Base-by-base conservation (phyloP, 2,888 invertebrate species). In the Pyrrhia umbra region DNA sequence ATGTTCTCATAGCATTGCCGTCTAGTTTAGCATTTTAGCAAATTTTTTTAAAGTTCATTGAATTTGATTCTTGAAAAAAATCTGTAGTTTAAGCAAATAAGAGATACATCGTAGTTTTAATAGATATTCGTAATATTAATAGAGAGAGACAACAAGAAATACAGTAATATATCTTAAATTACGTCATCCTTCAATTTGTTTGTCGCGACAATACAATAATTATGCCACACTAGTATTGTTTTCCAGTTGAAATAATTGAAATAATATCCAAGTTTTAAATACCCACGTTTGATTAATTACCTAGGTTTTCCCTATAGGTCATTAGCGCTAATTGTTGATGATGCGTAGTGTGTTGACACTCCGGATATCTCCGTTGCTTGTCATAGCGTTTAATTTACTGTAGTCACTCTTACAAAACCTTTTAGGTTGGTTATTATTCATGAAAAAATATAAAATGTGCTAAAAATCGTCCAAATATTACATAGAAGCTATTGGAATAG, bases 1-100 rank as follows among this genome's bases (percentile, higher is more conserved):
- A 75, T 69, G 71, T 23, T 2, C 1, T 4, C 59, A 73, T 64
- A 70, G 65, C 49, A 37, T 42, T 72, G 58, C 49, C 58, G 52
- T 55, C 25, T 43, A 65, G 52, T 70, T 49, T 40, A n/a, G 13
- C 21, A 16, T 18, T 64, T 64, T 59, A 57, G 45, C 42, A 27
- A 10, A 5, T 15, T 16, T 46, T n/a, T n/a, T n/a, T n/a, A n/a
- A n/a, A n/a, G n/a, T n/a, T n/a, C n/a, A n/a, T n/a, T n/a, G n/a
- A n/a, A n/a, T n/a, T n/a, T n/a, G n/a, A n/a, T n/a, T n/a, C n/a
- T n/a, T n/a, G n/a, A n/a, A 52, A 20, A n/a, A 18, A 18, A 6
- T 18, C 34, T 27, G 6, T 30, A 51, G 13, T 40, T 50, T 5
- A 49, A 37, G 25, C 9, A 25, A 51, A 42, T 9, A 18, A 9